Evolutionary conservation across 2,888 invertebrate species (phyloP), one percentile per base, ranked within the genome.

Genomic region (Heliconius erato): DNA sequence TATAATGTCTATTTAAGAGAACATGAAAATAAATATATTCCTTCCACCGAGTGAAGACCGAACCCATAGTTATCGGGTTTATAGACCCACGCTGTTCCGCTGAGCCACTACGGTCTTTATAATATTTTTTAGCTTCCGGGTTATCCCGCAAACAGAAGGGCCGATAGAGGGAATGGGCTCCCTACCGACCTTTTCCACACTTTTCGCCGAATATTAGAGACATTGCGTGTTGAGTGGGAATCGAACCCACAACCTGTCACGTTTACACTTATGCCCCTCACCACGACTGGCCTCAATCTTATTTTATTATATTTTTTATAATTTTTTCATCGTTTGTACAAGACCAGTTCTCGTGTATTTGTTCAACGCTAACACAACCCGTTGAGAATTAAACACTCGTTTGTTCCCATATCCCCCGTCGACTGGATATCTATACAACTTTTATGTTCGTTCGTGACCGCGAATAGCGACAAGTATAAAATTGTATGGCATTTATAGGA

Each of bases 311-410:
- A 59, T 23, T 23, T 59, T 59, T 26, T 67, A 6, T 26, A 67
- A 12, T 67, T 67, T 67, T 67, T 28, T 32, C 16, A 67, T 32
- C 28, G 67, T 67, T 67, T 67, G 26, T 28, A 26, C 7, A 16
- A 67, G 67, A 67, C 67, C 67, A 3, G 67, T 16, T 67, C 28
- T 14, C 67, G 67, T 65, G 26, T 28, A 28, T 67, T 67, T 67
- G 67, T 67, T 28, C 67, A 28, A 67, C 28, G 28, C 28, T 67
- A 16, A 28, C 67, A 67, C 16, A 67, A 67, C 28, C 67, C 67
- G 67, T 28, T 26, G 67, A 26, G 67, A 67, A 67, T 67, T 67
- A 67, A 67, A 32, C 28, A 67, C 67, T 67, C 67, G 67, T 67
- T 67, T 16, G 28, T 67, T 67, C 26, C 28, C 67, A 26, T 7